phyloP scores from a whole-genome alignment of 2,797 vertebrate species.

The Acestrorhynchus altus region DNA sequence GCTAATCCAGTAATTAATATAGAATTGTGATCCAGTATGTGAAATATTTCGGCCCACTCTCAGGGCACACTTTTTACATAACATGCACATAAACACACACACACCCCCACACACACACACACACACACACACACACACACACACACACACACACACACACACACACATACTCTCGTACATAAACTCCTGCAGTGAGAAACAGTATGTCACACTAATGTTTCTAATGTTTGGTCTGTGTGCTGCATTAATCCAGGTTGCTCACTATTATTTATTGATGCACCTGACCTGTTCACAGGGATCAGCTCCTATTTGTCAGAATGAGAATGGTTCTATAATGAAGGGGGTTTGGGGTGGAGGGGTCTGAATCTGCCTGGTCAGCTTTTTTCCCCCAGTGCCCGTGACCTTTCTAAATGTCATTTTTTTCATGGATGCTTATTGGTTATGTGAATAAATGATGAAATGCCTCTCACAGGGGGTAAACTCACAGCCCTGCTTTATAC shows the following conservation, averaged over 20 bases:
- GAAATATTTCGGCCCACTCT: too few species aligned
- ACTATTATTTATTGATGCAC: conserved; percentile 40
- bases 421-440: conserved; percentile 39
- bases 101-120: too few species aligned
- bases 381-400: conserved; percentile 32
- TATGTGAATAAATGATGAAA: conserved; percentile 51
- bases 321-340: conserved; percentile 17
- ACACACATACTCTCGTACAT: neutral
- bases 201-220: neutral
- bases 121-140: neutral
- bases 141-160: conserved; percentile 16
- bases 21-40: too few species aligned
- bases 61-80: too few species aligned
- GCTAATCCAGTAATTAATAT: too few species aligned
- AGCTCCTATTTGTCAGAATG: conserved; percentile 30
- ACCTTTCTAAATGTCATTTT: conserved; percentile 57
- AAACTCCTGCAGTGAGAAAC: conserved; percentile 9
- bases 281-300: conserved; percentile 16
- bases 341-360: neutral
- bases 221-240: neutral
- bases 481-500: neutral
- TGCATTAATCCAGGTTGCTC: conserved; percentile 23
- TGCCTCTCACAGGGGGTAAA: conserved; percentile 16
- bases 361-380: conserved; percentile 41
- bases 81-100: too few species aligned